Evolutionary conservation across 1,140 invertebrate species (phyloP).

Genomic region (Caenorhabditis inopinata): DNA sequence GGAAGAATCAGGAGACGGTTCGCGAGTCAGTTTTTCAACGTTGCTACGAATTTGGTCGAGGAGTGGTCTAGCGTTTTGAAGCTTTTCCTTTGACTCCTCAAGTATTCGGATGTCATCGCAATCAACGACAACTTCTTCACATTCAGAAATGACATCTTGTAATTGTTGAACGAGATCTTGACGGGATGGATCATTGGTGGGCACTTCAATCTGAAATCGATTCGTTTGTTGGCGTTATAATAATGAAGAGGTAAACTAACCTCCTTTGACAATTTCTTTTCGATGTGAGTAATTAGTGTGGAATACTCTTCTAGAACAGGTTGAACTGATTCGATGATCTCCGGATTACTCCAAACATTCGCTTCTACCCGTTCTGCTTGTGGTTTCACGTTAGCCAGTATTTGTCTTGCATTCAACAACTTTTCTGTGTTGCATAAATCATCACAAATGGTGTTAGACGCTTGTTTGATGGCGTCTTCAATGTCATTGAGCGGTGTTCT

Average conservation of each 20-base stretch:
- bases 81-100: background rate
- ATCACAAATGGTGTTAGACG: background rate
- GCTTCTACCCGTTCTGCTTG: background rate
- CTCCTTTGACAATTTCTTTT: background rate
- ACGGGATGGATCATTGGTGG: background rate
- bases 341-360: background rate
- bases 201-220: background rate
- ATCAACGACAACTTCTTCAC: background rate
- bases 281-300: background rate
- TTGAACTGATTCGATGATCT: background rate
- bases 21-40: background rate
- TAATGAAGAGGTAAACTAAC: background rate
- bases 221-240: background rate
- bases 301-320: background rate
- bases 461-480: background rate
- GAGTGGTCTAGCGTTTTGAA: background rate
- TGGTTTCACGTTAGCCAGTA: background rate
- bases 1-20: conserved; percentile 13
- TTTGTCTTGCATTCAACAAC: background rate
- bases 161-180: conserved; percentile 14
- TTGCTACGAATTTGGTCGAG: background rate
- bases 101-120: background rate
- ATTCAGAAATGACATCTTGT: conserved; percentile 1
- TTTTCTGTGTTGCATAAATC: background rate
- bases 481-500: background rate